Percentiles rank a stretch among this genome's conserved stretches.
Evolutionary conservation across 1,140 invertebrate genomes (phyloP).

Genomic region (Drosophila serrata): DNA sequence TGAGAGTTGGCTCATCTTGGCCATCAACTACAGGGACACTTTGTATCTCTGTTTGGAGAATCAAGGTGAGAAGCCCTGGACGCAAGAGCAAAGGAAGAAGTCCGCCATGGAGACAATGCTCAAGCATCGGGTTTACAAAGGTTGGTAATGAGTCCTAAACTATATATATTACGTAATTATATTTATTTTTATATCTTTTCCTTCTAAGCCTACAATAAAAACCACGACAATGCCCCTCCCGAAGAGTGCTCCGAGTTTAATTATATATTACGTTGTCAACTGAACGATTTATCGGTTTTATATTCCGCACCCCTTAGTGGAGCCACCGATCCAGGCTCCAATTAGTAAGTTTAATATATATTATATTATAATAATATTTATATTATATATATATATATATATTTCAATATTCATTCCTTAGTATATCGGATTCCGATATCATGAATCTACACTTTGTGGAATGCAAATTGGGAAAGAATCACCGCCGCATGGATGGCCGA

Average conservation of each 20-base stretch:
- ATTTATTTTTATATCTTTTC: neutral
- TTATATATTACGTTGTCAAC: neutral
- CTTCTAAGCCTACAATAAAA: neutral
- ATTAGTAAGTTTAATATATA: neutral
- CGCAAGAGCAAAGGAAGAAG: neutral
- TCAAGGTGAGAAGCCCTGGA: neutral
- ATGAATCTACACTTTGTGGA: neutral
- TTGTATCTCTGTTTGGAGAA: conserved; percentile 1
- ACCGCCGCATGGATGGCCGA: neutral
- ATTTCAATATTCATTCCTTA: neutral
- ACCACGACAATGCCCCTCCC: neutral
- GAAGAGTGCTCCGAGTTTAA: conserved; percentile 2
- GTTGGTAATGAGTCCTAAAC: neutral
- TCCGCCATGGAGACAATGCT: conserved; percentile 3
- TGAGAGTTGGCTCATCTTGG: neutral
- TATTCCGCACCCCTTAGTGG: neutral
- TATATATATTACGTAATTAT: neutral
- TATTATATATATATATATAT: neutral
- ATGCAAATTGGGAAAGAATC: neutral
- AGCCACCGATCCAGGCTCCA: fast-evolving
- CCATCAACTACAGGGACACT: conserved; percentile 3
- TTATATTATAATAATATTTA: neutral
- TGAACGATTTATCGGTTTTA: neutral
- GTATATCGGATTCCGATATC: neutral
- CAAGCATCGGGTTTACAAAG: neutral